Base-by-base conservation (phyloP, 2,888 invertebrate species). In the Parochlus steinenii region DNA sequence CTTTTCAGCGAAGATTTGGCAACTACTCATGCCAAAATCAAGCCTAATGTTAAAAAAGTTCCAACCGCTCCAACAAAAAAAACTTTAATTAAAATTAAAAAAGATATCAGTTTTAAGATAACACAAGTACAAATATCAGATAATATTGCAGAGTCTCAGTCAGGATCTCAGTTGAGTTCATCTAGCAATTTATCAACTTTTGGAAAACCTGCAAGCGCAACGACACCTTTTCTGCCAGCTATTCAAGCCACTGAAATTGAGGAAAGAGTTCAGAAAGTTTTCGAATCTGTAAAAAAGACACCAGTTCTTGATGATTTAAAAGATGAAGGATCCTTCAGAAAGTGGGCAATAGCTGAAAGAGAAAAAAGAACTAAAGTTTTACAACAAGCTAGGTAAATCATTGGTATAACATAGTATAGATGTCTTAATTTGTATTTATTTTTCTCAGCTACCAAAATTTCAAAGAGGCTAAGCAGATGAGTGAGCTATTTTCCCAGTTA, bases 1-100 rank as follows among this genome's bases (percentile, higher is more conserved):
- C n/a, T n/a, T n/a, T 40, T 42, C 29, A 38, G 35, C 4, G 35
- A 42, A 37, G 34, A 34, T 34, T 18, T 25, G n/a, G 11, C 19
- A 4, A n/a, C 17, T 3, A 15, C 28, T 4, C 20, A 34, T 28
- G n/a, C n/a, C n/a, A n/a, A n/a, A n/a, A n/a, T n/a, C n/a, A n/a
- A n/a, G n/a, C n/a, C n/a, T n/a, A n/a, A n/a, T n/a, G n/a, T n/a
- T n/a, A n/a, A n/a, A n/a, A n/a, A n/a, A n/a, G n/a, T n/a, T n/a
- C n/a, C n/a, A n/a, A n/a, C n/a, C n/a, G n/a, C n/a, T n/a, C n/a
- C n/a, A n/a, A n/a, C n/a, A n/a, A n/a, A n/a, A n/a, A n/a, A n/a
- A n/a, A n/a, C n/a, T n/a, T n/a, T n/a, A n/a, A n/a, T n/a, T n/a
- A n/a, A n/a, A 19, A 20, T 12, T n/a, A 33, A 27, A 6, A 14